These are phyloP conservation scores for Laticauda colubrina DNA, from an alignment of 2,113 vertebrate genomes.

Conservation along the genomic window DNA sequence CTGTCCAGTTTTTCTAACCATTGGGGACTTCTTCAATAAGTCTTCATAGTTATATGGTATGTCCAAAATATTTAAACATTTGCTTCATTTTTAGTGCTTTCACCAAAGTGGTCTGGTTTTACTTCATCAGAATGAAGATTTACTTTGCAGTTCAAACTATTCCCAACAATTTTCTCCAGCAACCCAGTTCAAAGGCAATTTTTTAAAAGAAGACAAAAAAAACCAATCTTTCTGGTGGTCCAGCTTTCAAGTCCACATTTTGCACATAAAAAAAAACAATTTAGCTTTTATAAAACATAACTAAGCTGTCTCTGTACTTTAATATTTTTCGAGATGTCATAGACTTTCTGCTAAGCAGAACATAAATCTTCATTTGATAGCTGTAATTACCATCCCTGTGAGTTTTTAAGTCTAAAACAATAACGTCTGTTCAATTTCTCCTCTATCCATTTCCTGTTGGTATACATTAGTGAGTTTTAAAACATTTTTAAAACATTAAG, in stretches of 20 bases:
- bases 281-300: neutral
- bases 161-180: neutral
- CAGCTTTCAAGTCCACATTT: neutral
- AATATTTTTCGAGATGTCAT: neutral
- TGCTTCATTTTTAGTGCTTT: neutral
- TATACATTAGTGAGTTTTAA: neutral
- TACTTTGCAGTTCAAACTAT: neutral
- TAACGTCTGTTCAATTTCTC: neutral
- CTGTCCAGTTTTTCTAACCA: neutral
- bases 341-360: neutral
- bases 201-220: neutral
- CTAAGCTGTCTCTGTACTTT: neutral
- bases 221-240: neutral
- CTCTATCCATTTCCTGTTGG: neutral
- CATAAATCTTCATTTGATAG: neutral
- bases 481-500: neutral
- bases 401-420: neutral
- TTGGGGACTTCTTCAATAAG: neutral
- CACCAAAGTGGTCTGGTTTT: neutral
- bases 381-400: neutral
- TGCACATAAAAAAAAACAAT: neutral
- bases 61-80: neutral
- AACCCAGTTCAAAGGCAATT: neutral
- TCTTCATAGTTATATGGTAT: neutral
- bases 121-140: neutral